A percentile compares a stretch with the other conserved stretches of the same genome.
These are phyloP conservation scores for Caenorhabditis sp. DNA, from an alignment of 2,888 invertebrate species.

Conservation along the genomic window DNA sequence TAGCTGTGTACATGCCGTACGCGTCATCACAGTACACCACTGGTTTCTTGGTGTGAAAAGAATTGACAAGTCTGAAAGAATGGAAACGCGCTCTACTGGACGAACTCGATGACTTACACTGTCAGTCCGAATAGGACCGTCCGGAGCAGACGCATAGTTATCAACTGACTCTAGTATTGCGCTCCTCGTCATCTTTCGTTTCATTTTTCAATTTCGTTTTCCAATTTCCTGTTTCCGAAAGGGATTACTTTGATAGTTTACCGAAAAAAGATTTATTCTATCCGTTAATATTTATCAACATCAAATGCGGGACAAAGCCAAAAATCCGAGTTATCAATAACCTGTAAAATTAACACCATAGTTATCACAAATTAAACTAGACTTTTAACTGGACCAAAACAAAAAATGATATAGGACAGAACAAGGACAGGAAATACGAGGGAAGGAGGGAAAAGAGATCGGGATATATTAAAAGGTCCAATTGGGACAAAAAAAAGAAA, in stretches of 20 bases:
- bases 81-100: neutral
- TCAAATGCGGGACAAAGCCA: neutral
- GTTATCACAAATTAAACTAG: conserved; percentile 22
- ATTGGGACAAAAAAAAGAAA: neutral
- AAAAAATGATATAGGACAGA: conserved; percentile 3
- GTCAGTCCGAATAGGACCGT: neutral
- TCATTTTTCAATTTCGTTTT: conserved; percentile 5
- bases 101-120: neutral
- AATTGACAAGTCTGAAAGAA: neutral
- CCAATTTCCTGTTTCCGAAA: neutral
- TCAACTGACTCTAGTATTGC: neutral
- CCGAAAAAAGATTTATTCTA: neutral
- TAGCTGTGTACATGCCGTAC: conserved; percentile 35
- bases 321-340: conserved; percentile 1
- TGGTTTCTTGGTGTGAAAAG: neutral
- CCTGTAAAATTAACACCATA: conserved; percentile 2
- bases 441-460: conserved; percentile 6
- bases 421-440: neutral
- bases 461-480: conserved; percentile 8
- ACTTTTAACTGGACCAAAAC: neutral
- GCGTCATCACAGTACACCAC: conserved; percentile 51
- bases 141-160: neutral
- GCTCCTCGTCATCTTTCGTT: neutral
- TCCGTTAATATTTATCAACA: conserved; percentile 6
- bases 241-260: neutral